Evolutionary conservation across 2,888 invertebrate genomes (phyloP).

Genomic region (Xanthorhoe designata): DNA sequence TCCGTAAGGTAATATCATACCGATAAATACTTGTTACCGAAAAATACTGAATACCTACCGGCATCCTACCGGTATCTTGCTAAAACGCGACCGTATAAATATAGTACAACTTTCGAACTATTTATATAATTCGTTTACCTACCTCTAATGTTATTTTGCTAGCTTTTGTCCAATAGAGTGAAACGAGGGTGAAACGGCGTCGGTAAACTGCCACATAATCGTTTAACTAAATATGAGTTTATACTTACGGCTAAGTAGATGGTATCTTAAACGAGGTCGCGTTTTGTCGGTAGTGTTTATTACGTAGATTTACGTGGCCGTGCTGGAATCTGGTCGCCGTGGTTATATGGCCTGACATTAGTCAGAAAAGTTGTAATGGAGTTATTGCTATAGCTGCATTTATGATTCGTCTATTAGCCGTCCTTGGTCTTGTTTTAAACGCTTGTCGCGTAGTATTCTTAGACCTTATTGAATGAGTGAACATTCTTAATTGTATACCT

Average conservation of each 20-base stretch:
- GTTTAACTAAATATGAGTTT: constrained; percentile 50
- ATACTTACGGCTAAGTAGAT: constrained; percentile 50
- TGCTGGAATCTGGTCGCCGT: constrained; percentile 62
- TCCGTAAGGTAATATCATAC: too few relatives aligned
- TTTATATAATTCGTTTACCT: constrained; percentile 38
- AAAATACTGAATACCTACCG: not conserved
- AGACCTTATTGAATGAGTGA: too few relatives aligned
- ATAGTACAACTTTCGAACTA: constrained; percentile 38
- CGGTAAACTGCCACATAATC: constrained; percentile 47
- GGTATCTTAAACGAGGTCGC: constrained; percentile 54
- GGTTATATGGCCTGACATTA: constrained; percentile 39
- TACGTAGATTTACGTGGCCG: constrained; percentile 59
- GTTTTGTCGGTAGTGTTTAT: constrained; percentile 65
- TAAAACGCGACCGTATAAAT: constrained; percentile 12
- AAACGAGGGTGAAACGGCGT: constrained; percentile 43
- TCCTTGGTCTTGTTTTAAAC: not conserved
- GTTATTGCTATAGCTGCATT: not conserved
- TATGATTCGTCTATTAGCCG: not conserved
- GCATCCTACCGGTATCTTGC: constrained; percentile 12
- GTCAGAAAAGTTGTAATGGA: constrained; percentile 24
- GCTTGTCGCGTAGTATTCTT: too few relatives aligned
- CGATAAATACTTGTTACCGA: not conserved
- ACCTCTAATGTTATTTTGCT: constrained; percentile 33
- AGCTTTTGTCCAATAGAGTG: constrained; percentile 37
- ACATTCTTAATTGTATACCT: too few relatives aligned